These are phyloP conservation scores for Seladonia tumulorum DNA, from an alignment of 2,888 invertebrate genomes.

Conservation along the genomic window DNA sequence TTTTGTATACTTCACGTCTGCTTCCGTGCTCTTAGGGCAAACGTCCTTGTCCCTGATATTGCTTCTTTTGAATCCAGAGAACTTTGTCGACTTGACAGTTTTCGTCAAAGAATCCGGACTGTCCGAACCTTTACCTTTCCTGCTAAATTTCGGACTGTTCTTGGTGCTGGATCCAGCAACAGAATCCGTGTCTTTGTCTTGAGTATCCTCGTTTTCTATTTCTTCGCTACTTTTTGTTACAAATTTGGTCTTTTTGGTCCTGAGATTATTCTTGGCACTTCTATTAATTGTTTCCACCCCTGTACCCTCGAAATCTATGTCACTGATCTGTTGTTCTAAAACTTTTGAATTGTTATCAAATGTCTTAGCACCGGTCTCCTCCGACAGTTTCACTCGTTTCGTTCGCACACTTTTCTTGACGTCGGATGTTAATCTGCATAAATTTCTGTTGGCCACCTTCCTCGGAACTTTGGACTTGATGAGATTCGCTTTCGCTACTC, in stretches of 20 bases:
- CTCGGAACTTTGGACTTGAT: slow-evolving; percentile 80
- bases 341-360: slow-evolving; percentile 51
- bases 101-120: slow-evolving; percentile 69
- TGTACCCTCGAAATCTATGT: slow-evolving; percentile 54
- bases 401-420: slow-evolving; percentile 72
- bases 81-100: slow-evolving; percentile 69
- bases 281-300: slow-evolving; percentile 66
- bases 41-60: slow-evolving; percentile 73
- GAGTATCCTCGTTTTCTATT: slow-evolving; percentile 59
- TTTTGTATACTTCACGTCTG: slow-evolving; percentile 65
- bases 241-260: slow-evolving; percentile 73
- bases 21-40: slow-evolving; percentile 46
- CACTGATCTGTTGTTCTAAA: slow-evolving; percentile 57
- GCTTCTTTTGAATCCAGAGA: slow-evolving; percentile 68
- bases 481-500: slow-evolving; percentile 77
- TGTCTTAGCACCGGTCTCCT: slow-evolving; percentile 37
- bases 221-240: slow-evolving; percentile 58
- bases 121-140: slow-evolving; percentile 70
- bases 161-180: slow-evolving; percentile 64
- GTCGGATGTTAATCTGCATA: slow-evolving; percentile 72
- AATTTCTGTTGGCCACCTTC: slow-evolving; percentile 78
- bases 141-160: slow-evolving; percentile 76
- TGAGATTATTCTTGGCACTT: slow-evolving; percentile 78
- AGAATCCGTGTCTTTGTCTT: slow-evolving; percentile 66
- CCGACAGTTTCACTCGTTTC: slow-evolving; percentile 67